Evolutionary conservation across 2,888 invertebrate species (phyloP).

Genomic region (Noctua comes): DNA sequence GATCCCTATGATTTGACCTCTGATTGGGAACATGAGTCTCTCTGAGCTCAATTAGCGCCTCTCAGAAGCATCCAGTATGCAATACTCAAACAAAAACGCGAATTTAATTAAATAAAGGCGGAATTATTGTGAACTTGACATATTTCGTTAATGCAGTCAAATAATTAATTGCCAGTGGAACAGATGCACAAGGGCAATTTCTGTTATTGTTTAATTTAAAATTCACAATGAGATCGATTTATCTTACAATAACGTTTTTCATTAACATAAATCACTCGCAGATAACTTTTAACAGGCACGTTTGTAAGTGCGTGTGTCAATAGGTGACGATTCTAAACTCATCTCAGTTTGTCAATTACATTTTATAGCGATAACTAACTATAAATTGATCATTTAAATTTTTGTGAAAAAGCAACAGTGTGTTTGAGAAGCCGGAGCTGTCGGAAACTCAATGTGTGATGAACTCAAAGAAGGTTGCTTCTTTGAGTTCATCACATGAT

Average conservation of each 20-base stretch:
- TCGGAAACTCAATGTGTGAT: conserved; percentile 35
- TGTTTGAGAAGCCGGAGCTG: conserved; percentile 3
- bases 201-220: conserved; percentile 30
- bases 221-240: conserved; percentile 42
- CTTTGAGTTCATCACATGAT: conserved; percentile 80
- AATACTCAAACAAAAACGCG: conserved; percentile 28
- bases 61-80: conserved; percentile 28
- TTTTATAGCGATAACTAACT: conserved; percentile 22
- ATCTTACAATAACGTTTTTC: conserved; percentile 31
- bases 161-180: conserved; percentile 29
- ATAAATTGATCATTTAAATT: conserved; percentile 1
- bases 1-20: conserved; percentile 71
- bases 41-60: conserved; percentile 65
- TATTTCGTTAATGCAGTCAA: conserved; percentile 38
- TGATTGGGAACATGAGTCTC: conserved; percentile 61
- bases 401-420: conserved; percentile 3
- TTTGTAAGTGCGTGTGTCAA: conserved; percentile 19
- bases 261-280: conserved; percentile 39
- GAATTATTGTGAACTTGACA: conserved; percentile 50
- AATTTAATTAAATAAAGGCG: neutral
- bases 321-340: conserved; percentile 22
- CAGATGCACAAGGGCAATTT: conserved; percentile 18
- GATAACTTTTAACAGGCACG: conserved; percentile 29
- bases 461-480: conserved; percentile 25
- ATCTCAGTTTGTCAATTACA: conserved; percentile 21